Conservation (phyloP, 2,797 vertebrate genomes). For the Manis crassicaudata region DNA sequence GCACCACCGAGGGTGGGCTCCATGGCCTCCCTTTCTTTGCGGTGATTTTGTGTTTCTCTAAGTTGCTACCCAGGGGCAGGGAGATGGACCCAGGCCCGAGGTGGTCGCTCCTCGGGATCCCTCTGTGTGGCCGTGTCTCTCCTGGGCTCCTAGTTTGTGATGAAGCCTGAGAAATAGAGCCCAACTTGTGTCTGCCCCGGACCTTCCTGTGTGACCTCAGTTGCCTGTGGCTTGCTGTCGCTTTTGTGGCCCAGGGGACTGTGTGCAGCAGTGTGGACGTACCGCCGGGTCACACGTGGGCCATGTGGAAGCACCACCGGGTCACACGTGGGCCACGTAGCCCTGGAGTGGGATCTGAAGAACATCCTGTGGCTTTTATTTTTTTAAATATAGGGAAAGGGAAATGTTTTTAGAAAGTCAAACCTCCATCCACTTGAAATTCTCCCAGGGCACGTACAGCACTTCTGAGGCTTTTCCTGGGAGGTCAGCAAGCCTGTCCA, state of each 20-base stretch:
- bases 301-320: not conserved
- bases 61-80: not conserved
- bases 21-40: not conserved
- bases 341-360: not conserved
- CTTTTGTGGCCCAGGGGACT: not conserved
- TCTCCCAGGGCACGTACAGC: not conserved
- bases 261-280: not conserved
- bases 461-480: not conserved
- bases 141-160: not conserved
- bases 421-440: not conserved
- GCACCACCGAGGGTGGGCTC: too few species aligned
- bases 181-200: not conserved
- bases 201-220: not conserved
- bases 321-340: not conserved
- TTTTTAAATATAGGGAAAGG: not conserved
- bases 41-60: not conserved
- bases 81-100: not conserved
- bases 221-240: not conserved
- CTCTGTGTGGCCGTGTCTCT: not conserved
- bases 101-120: not conserved
- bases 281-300: not conserved
- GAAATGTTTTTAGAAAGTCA: not conserved
- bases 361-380: not conserved
- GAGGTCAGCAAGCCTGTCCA: not conserved
- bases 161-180: not conserved